phyloP scores from a whole-genome alignment of 1,140 invertebrate species.

The Drosophila suzukii region DNA sequence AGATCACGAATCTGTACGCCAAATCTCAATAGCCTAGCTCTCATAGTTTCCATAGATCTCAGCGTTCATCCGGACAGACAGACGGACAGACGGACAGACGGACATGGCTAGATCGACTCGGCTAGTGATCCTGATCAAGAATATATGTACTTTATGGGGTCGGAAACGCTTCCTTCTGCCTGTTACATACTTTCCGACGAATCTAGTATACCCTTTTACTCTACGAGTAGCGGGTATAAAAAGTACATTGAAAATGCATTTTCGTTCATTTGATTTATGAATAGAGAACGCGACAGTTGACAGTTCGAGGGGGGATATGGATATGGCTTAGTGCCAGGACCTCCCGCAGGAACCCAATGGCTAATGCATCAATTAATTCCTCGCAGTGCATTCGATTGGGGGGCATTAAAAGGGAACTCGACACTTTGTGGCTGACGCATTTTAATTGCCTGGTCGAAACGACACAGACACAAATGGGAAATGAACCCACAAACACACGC shows the following conservation, averaged over 20 bases:
- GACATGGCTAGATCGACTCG: no score
- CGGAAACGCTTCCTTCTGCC: no score
- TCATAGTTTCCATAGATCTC: no score
- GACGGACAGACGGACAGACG: no score
- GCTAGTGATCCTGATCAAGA: no score
- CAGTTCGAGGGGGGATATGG: slow-evolving; percentile 22
- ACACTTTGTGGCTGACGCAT: slow-evolving; percentile 56
- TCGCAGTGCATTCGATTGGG: slow-evolving; percentile 47
- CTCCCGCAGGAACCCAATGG: slow-evolving; percentile 38
- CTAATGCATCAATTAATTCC: slow-evolving; percentile 78
- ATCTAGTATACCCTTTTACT: no score
- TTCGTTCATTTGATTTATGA: slow-evolving; percentile 80
- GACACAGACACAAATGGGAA: slow-evolving; percentile 30
- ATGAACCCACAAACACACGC: slow-evolving; percentile 9
- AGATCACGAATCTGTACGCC: no score
- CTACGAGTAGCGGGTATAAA: no score
- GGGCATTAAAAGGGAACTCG: slow-evolving; percentile 32
- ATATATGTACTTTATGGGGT: no score
- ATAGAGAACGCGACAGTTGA: slow-evolving; percentile 64
- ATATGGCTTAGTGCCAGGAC: background rate
- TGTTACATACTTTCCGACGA: no score
- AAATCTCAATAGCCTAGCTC: no score
- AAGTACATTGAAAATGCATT: slow-evolving; percentile 79
- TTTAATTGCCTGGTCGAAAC: slow-evolving; percentile 66
- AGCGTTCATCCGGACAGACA: no score